Base-by-base conservation (phyloP, 2,113 vertebrate species). In the Pseudonaja textilis region DNA sequence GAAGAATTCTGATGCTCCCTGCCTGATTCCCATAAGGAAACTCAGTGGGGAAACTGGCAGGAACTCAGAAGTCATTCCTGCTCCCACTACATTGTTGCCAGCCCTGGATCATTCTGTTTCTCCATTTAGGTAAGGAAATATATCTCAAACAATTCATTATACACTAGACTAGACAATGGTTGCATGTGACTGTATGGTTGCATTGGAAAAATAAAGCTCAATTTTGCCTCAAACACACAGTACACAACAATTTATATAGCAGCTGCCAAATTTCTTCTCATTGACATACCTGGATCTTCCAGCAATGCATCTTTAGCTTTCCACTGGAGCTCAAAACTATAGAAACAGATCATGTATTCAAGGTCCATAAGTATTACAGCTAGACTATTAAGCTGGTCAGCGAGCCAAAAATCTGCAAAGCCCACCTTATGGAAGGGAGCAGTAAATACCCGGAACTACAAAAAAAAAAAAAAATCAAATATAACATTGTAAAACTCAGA, bases 361-460 rank as follows among this genome's bases (percentile, higher is more conserved):
- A 99, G 97, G 96, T 99, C 99, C 98, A 99, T 99, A 93, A 99
- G 98, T 94, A 99, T 98, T 92, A 99, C 95, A 4, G 98, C 98
- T 97, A 99, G 97, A 94, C 99, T 99, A 97, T 99, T 99, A 94
- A 99, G 98, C 96, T 99, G 99, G 97, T 99, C 99, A 6, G 99
- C 99, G 97, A 99, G 97, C 99, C 99, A 99, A 98, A 99, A 99
- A 98, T 99, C 99, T 95, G 99, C 99, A 5, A 99, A 99, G 96
- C 99, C 99, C 95, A 99, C 99, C 16, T 99, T 99, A 97, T 99
- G 99, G 97, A 99, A 99, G 18, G 99, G 99, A 90, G 99, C 99
- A 1, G 99, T 99, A 97, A 99, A 99, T 81, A 99, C 99, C 26
- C 99, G 99, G 93, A 99, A 99, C 99, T 99, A 97, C 23, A 25